Evolutionary conservation across 1,140 invertebrate genomes (phyloP).

Genomic region (Anthonomus grandis): DNA sequence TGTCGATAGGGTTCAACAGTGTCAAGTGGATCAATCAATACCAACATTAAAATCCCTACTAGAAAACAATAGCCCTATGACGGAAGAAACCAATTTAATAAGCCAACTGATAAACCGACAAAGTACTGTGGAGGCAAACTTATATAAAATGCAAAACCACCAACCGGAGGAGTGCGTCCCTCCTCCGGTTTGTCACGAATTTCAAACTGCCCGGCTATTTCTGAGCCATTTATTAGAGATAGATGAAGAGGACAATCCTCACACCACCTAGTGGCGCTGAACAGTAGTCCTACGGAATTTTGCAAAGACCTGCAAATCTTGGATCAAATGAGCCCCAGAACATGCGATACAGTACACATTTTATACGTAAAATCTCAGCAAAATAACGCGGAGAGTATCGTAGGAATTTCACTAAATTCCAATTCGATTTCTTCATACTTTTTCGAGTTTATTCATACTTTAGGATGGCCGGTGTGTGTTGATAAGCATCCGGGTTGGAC

Average conservation of each 20-base stretch:
- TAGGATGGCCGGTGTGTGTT: slow-evolving; percentile 85
- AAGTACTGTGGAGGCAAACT: slow-evolving; percentile 48
- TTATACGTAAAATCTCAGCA: slow-evolving; percentile 92
- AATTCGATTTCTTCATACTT: slow-evolving; percentile 67
- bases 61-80: slow-evolving; percentile 52
- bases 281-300: slow-evolving; percentile 70
- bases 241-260: slow-evolving; percentile 17
- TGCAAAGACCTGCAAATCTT: slow-evolving; percentile 70
- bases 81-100: slow-evolving; percentile 55
- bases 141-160: slow-evolving; percentile 46
- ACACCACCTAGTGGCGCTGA: slow-evolving; percentile 64
- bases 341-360: slow-evolving; percentile 89
- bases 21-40: slow-evolving; percentile 76
- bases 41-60: slow-evolving; percentile 64
- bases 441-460: slow-evolving; percentile 72
- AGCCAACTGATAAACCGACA: slow-evolving; percentile 53
- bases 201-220: slow-evolving; percentile 91
- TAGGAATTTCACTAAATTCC: slow-evolving; percentile 63
- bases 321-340: slow-evolving; percentile 78
- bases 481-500: slow-evolving; percentile 85
- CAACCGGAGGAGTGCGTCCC: slow-evolving; percentile 59
- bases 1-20: slow-evolving; percentile 74
- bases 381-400: slow-evolving; percentile 69
- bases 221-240: slow-evolving; percentile 69
- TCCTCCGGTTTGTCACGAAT: slow-evolving; percentile 81